A percentile compares a stretch with the other conserved stretches of the same genome.
phyloP scores from a whole-genome alignment of 2,797 vertebrate species.

The Oreortyx pictus region DNA sequence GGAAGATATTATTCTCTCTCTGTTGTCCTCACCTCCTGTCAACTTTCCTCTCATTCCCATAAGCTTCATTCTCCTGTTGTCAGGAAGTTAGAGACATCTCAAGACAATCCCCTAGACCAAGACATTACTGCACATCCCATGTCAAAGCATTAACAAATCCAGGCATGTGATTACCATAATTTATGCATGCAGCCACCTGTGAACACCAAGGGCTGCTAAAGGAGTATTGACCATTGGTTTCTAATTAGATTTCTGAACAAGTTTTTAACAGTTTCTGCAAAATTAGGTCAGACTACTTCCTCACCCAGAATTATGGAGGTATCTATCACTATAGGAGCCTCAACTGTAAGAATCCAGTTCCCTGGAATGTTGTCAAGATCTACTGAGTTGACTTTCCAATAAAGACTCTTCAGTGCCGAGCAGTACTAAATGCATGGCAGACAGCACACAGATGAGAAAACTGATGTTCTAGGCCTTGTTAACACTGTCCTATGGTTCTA shows the following conservation, averaged over 20 bases:
- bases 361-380: background rate
- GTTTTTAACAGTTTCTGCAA: background rate
- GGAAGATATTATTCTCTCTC: background rate
- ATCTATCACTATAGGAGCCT: background rate
- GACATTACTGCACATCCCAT: background rate
- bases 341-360: background rate
- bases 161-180: background rate
- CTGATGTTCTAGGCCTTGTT: background rate
- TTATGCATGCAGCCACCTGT: background rate
- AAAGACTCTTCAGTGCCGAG: background rate
- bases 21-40: background rate
- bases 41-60: background rate
- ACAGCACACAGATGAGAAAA: background rate
- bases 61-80: slow-evolving; percentile 5
- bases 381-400: background rate
- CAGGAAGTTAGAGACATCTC: background rate
- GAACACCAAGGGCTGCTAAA: background rate
- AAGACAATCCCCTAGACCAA: slow-evolving; percentile 4
- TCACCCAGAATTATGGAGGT: background rate
- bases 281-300: background rate
- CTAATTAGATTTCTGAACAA: background rate
- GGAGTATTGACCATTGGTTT: background rate
- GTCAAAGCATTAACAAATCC: slow-evolving; percentile 28
- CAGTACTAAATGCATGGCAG: background rate
- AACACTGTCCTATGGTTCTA: background rate